These are phyloP conservation scores for Darevskia mixta DNA, from an alignment of 2,797 vertebrate genomes.

Conservation along the genomic window DNA sequence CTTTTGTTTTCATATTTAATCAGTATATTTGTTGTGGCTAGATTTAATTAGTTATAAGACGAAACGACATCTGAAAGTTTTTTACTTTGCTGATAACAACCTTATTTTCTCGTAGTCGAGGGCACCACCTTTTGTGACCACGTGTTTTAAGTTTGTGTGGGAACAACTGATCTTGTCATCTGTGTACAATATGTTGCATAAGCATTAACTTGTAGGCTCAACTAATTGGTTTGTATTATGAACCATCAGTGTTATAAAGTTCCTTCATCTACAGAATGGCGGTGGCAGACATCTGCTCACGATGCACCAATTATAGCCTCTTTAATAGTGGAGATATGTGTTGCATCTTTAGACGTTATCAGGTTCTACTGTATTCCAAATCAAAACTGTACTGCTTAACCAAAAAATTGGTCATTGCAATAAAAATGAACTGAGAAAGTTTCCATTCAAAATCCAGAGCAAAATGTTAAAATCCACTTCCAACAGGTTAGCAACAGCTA, in stretches of 20 bases:
- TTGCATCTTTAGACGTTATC: not conserved
- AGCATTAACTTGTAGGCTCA: conserved; percentile 37
- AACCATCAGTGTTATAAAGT: conserved; percentile 1
- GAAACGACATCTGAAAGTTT: not conserved
- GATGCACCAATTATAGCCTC: not conserved
- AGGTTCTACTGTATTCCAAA: not conserved
- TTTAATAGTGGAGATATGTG: not conserved
- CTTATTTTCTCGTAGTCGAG: not conserved
- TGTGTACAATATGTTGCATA: not conserved
- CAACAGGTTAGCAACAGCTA: not conserved
- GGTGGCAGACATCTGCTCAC: conserved; percentile 8
- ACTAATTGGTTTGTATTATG: conserved; percentile 14
- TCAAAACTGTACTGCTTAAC: not conserved
- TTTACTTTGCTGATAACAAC: not conserved
- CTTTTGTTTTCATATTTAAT: conserved; percentile 18
- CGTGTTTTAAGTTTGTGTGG: conserved; percentile 9
- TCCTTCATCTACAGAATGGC: not conserved
- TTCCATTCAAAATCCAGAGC: not conserved
- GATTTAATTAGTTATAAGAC: conserved; percentile 31
- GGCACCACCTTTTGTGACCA: conserved; percentile 22
- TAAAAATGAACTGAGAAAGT: not conserved
- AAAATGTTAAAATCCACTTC: not conserved
- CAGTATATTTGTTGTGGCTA: not conserved
- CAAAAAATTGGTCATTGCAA: not conserved
- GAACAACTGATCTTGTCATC: conserved; percentile 19